Base-by-base conservation (phyloP, 2,888 invertebrate species). In the Volucella inanis region DNA sequence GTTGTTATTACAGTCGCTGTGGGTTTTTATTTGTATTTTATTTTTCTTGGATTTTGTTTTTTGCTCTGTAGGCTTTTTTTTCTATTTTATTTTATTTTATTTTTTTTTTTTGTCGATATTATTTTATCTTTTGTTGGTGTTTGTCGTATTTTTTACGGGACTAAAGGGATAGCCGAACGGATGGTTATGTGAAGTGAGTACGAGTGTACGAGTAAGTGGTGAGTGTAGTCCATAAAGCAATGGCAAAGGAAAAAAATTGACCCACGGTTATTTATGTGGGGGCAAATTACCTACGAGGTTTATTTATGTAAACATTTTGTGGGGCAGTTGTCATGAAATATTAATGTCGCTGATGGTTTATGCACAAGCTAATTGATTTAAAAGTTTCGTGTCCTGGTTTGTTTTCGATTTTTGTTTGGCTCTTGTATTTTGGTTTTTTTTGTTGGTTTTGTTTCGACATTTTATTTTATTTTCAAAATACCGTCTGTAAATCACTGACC, bases 321-420 rank as follows among this genome's bases (percentile, higher is more conserved):
- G 70, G 85, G 85, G 52, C 80, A 85, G 76, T 81, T 81, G 85
- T 81, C 85, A 81, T 85, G 72, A 85, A 85, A 85, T 85, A 85
- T 85, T 85, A 81, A 85, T 85, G 85, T 41, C 72, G 62, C 71
- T 68, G 81, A 81, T 85, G 85, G 80, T 81, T 85, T 85, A 81
- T 85, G 76, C 85, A 85, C 62, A 72, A 72, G 81, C 64, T 85
- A 85, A 85, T 85, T 85, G 85, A 85, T 85, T 85, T 85, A 80
- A 81, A 85, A 81, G 76, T 85, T 81, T 85, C 68, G 76, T 81
- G 81, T 77, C 72, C 65, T 85, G 79, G 79, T 80, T 54, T 79
- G 84, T 68, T 74, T 74, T 83, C 18, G 41, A 77, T 62, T 59
- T 72, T 4, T 62, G 45, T 54, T 14, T 47, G 15, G 15, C n/a